Conservation (phyloP, 2,797 vertebrate species). For the Falco columbarius region DNA sequence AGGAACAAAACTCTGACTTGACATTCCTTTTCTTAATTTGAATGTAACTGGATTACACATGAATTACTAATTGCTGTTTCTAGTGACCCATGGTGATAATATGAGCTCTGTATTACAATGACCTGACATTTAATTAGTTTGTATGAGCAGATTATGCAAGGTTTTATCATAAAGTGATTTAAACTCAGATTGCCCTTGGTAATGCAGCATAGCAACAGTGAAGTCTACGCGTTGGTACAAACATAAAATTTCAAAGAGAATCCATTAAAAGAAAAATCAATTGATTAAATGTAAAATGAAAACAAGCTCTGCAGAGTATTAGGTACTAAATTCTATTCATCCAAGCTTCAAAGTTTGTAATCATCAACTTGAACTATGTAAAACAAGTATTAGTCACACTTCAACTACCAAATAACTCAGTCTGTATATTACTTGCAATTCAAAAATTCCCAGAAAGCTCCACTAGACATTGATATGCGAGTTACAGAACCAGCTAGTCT, state of each 20-base stretch:
- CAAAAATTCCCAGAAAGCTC: neutral
- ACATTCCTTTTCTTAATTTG: constrained; percentile 67
- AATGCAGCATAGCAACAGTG: neutral
- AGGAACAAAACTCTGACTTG: constrained; percentile 67
- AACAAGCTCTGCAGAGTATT: neutral
- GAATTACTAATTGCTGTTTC: constrained; percentile 76
- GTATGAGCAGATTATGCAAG: constrained; percentile 75
- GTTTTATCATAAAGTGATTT: constrained; percentile 70
- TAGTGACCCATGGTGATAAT: constrained; percentile 71
- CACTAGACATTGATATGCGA: neutral
- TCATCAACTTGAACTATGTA: constrained; percentile 29
- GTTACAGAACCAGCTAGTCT: neutral
- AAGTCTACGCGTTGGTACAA: neutral
- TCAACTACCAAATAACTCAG: constrained; percentile 11
- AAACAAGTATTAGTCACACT: constrained; percentile 34
- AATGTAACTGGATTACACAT: constrained; percentile 72
- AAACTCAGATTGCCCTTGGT: constrained; percentile 50
- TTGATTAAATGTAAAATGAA: constrained; percentile 41
- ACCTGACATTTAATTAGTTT: constrained; percentile 77
- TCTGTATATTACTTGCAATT: neutral
- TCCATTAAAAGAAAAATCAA: constrained; percentile 41
- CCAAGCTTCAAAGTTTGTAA: constrained; percentile 17
- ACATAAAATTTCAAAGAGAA: constrained; percentile 51
- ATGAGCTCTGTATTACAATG: constrained; percentile 75
- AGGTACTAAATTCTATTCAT: constrained; percentile 20